Conservation (phyloP, 2,888 invertebrate genomes). For the Ectobius pallidus region DNA sequence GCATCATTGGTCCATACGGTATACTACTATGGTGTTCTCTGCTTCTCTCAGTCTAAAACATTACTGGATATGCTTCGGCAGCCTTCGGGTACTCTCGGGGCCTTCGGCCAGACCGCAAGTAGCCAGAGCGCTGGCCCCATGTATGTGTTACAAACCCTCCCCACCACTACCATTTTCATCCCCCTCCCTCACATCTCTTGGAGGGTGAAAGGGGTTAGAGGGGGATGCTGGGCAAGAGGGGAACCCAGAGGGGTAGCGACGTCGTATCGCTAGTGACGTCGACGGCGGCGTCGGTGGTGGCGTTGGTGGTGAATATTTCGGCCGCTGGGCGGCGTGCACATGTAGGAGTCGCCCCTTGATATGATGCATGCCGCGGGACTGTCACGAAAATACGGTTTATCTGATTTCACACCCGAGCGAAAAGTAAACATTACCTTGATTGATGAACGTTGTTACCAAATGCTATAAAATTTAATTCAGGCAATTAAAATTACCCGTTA, state of each 20-base stretch:
- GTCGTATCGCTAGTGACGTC: constrained; percentile 15
- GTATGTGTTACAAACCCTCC: constrained; percentile 33
- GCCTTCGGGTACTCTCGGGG: constrained; percentile 38
- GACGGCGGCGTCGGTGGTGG: constrained; percentile 22
- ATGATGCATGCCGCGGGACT: constrained; percentile 1
- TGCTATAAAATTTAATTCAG: no score
- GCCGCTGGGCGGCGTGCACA: constrained; percentile 42
- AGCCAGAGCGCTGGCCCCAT: constrained; percentile 38
- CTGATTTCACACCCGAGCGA: no score
- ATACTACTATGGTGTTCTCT: not conserved
- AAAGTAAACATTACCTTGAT: no score
- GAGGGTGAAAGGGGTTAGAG: constrained; percentile 23
- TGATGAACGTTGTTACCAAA: no score
- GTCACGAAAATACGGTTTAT: no score
- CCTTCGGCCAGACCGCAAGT: constrained; percentile 37
- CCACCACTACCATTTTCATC: constrained; percentile 18
- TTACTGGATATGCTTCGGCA: constrained; percentile 31
- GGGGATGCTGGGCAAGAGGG: constrained; percentile 22
- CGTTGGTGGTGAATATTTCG: constrained; percentile 37
- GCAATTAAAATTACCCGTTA: no score
- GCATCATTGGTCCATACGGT: constrained; percentile 2
- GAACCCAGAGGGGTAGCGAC: constrained; percentile 33
- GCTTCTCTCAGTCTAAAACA: constrained; percentile 19
- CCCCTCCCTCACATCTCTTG: not conserved
- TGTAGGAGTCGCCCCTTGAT: not conserved